Evolutionary conservation across 2,797 vertebrate genomes (phyloP).

Genomic region (Eupleurogrammus muticus): DNA sequence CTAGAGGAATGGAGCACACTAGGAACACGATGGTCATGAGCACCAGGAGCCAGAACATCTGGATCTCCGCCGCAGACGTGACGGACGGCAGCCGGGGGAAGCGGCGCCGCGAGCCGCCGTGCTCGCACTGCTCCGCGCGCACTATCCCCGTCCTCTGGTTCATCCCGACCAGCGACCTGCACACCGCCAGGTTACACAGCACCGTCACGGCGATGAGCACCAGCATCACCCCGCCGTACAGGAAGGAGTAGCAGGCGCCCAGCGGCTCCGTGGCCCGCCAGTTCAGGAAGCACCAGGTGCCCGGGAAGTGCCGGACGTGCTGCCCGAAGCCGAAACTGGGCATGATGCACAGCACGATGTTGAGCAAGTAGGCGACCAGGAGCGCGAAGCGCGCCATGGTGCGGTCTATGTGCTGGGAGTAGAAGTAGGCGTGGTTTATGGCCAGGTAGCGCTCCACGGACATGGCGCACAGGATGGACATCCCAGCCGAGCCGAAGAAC

Average conservation of each 20-base stretch:
- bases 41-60: conserved; percentile 87
- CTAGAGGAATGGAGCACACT: conserved; percentile 86
- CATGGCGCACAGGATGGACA: conserved; percentile 88
- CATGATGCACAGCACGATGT: conserved; percentile 82
- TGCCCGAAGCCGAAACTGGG: conserved; percentile 86
- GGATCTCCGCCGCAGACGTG: conserved; percentile 84
- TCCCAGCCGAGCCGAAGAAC: conserved; percentile 86
- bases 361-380: conserved; percentile 77
- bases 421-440: conserved; percentile 87
- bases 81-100: conserved; percentile 79
- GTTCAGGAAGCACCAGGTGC: conserved; percentile 88
- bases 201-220: conserved; percentile 82
- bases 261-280: conserved; percentile 82
- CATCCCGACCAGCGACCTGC: conserved; percentile 85
- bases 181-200: conserved; percentile 85
- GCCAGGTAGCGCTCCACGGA: conserved; percentile 87
- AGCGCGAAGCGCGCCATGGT: conserved; percentile 82
- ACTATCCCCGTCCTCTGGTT: conserved; percentile 81
- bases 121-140: conserved; percentile 74
- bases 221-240: conserved; percentile 85
- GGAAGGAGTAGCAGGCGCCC: conserved; percentile 83
- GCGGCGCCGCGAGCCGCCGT: conserved; percentile 75
- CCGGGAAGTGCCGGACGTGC: conserved; percentile 82
- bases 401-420: conserved; percentile 84
- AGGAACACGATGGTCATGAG: conserved; percentile 88